Evolutionary conservation across 2,113 vertebrate genomes (phyloP).

Genomic region (Pipa parva): DNA sequence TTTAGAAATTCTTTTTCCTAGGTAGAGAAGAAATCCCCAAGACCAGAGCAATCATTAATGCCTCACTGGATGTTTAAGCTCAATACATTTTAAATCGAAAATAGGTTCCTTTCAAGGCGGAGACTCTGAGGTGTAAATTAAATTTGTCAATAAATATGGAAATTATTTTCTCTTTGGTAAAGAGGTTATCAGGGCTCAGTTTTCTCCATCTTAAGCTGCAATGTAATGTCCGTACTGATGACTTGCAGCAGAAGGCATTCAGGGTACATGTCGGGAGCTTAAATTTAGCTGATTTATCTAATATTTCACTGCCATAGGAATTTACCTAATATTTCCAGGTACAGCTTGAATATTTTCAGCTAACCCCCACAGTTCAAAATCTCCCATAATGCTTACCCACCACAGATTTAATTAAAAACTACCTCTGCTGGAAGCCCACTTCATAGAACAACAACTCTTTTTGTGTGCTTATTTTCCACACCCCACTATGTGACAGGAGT

Average conservation of each 20-base stretch:
- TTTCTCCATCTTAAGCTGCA: neutral
- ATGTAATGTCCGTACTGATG: neutral
- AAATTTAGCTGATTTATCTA: no score
- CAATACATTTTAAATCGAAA: slow-evolving; percentile 39
- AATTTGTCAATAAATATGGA: slow-evolving; percentile 56
- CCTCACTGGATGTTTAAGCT: slow-evolving; percentile 45
- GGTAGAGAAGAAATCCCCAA: slow-evolving; percentile 38
- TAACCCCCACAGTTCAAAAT: neutral
- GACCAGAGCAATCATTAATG: slow-evolving; percentile 43
- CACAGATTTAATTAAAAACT: no score
- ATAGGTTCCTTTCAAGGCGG: slow-evolving; percentile 40
- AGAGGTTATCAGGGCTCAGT: slow-evolving; percentile 17
- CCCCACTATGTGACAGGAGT: no score
- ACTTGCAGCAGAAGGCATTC: neutral
- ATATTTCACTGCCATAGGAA: neutral
- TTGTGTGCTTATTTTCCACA: no score
- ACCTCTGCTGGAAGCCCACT: no score
- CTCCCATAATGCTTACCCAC: no score
- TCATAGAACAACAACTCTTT: no score
- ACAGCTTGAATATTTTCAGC: neutral
- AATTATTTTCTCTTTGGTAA: slow-evolving; percentile 38
- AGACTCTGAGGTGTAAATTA: slow-evolving; percentile 47
- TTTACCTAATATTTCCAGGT: neutral
- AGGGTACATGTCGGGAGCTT: no score
- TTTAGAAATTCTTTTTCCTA: slow-evolving; percentile 35